These are phyloP conservation scores for Formica aserva DNA, from an alignment of 2,888 invertebrate genomes.

Conservation along the genomic window DNA sequence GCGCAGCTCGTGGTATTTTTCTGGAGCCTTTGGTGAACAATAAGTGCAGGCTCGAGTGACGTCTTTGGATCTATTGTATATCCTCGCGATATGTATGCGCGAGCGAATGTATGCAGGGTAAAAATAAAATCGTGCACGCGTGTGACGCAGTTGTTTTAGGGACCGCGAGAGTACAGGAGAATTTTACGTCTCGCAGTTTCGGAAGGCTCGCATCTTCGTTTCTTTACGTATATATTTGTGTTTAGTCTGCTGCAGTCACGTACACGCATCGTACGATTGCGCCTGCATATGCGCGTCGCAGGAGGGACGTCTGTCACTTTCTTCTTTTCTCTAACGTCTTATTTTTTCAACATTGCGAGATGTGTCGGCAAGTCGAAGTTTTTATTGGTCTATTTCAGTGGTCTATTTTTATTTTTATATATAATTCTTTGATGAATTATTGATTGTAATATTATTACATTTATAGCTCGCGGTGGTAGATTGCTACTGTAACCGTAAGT, in stretches of 20 bases:
- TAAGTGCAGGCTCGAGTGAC: conserved; percentile 3
- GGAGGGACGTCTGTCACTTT: not conserved
- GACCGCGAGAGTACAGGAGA: not conserved
- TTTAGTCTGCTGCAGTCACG: conserved; percentile 56
- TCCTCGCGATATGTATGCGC: not conserved
- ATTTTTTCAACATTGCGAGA: not conserved
- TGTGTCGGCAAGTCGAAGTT: not conserved
- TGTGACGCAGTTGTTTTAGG: conserved; percentile 50
- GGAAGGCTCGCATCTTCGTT: conserved; percentile 22
- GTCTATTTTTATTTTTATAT: not conserved
- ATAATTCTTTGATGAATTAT: not conserved
- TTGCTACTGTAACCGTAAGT: not conserved
- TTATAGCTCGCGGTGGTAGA: not conserved
- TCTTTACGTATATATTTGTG: conserved; percentile 59
- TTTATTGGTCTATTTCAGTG: not conserved
- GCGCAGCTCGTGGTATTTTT: conserved; percentile 22
- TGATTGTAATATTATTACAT: not conserved
- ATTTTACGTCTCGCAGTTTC: conserved; percentile 33
- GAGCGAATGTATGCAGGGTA: conserved; percentile 12
- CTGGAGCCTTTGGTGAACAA: conserved; percentile 4
- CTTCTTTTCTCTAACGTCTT: not conserved
- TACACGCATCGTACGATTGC: conserved; percentile 22
- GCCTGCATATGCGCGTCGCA: conserved; percentile 6
- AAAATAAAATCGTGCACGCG: conserved; percentile 36
- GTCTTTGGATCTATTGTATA: not conserved